These are phyloP conservation scores for Mylabris phalerata DNA, from an alignment of 1,140 invertebrate genomes.

Conservation along the genomic window DNA sequence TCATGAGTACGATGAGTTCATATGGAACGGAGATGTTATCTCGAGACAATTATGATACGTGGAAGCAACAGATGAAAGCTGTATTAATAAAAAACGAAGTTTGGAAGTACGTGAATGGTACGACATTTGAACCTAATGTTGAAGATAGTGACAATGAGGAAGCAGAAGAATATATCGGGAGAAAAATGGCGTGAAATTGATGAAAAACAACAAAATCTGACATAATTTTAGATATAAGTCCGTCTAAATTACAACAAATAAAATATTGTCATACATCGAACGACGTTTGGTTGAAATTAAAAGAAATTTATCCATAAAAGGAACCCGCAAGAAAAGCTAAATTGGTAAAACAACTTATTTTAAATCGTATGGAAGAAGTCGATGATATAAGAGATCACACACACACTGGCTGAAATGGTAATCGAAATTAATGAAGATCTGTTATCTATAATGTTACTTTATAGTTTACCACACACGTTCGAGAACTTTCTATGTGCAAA, in stretches of 20 bases:
- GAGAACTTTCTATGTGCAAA: background rate
- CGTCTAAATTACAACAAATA: background rate
- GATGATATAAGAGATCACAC: slow-evolving; percentile 28
- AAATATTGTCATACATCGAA: slow-evolving; percentile 25
- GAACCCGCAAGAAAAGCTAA: slow-evolving; percentile 22
- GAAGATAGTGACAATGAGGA: no score
- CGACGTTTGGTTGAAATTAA: slow-evolving; percentile 28
- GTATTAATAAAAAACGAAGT: slow-evolving; percentile 21
- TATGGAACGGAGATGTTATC: no score
- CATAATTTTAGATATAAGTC: background rate
- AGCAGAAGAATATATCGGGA: background rate
- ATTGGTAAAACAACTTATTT: slow-evolving; percentile 12
- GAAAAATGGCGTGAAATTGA: background rate
- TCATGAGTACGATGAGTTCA: no score
- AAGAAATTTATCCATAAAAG: slow-evolving; percentile 25
- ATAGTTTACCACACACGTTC: background rate
- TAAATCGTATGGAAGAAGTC: slow-evolving; percentile 25
- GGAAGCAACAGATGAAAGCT: slow-evolving; percentile 23
- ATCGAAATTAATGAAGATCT: background rate
- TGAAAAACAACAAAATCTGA: background rate
- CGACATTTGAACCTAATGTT: background rate
- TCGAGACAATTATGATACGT: slow-evolving; percentile 24
- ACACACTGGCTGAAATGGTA: background rate
- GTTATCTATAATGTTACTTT: background rate
- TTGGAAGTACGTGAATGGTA: slow-evolving; percentile 21